Conservation (phyloP, 1,140 invertebrate genomes). For the Drosophila nannoptera region DNA sequence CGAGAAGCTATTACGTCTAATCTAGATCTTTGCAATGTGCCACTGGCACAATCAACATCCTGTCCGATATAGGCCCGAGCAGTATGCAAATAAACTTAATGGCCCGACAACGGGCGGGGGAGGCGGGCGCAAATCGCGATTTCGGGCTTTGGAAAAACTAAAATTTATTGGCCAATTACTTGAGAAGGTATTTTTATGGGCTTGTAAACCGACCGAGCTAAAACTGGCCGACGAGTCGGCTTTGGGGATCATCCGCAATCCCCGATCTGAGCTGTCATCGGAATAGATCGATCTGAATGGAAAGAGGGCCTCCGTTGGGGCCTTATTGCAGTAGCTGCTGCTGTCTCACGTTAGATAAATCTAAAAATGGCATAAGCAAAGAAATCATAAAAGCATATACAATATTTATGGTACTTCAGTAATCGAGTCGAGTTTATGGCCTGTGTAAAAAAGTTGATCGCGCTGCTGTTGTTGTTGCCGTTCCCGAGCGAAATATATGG, state of each 20-base stretch:
- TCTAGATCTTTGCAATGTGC: constrained; percentile 51
- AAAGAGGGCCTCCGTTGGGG: too few species aligned
- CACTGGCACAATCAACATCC: constrained; percentile 61
- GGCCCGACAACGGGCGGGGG: background rate
- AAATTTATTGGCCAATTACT: constrained; percentile 35
- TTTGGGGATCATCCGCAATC: too few species aligned
- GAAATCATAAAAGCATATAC: constrained; percentile 42
- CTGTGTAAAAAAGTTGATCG: constrained; percentile 46
- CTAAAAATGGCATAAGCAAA: constrained; percentile 27
- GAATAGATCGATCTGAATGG: too few species aligned
- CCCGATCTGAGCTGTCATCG: too few species aligned
- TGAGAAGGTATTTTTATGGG: constrained; percentile 16
- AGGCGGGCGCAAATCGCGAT: constrained; percentile 4
- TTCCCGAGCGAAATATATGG: constrained; percentile 38
- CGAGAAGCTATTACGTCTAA: constrained; percentile 50
- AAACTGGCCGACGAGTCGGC: too few species aligned
- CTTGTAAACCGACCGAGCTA: too few species aligned
- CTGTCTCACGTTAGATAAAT: constrained; percentile 34
- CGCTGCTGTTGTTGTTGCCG: constrained; percentile 22
- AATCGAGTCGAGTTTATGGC: constrained; percentile 59
- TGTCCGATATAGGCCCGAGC: constrained; percentile 54
- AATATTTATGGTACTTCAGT: constrained; percentile 71
- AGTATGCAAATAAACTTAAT: constrained; percentile 68
- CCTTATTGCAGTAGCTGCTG: background rate
- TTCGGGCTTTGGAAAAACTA: constrained; percentile 11